Evolutionary conservation across 2,888 invertebrate genomes (phyloP), one percentile per base, ranked within the genome.

Genomic region (Nebria salina): DNA sequence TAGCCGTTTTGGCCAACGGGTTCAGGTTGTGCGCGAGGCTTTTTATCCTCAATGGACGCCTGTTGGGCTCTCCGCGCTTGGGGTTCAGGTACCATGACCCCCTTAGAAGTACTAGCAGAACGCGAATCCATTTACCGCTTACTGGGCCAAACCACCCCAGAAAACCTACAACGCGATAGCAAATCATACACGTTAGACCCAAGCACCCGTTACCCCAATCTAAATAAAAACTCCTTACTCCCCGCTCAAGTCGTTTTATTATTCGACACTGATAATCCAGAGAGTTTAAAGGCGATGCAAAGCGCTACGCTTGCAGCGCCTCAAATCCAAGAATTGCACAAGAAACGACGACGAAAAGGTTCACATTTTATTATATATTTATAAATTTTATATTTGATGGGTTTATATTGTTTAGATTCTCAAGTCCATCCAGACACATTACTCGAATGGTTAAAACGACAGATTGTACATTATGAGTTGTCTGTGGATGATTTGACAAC

Each of bases 1-100:
- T 85, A 93, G 92, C 97, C 97, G 0, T 99, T 99, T 89, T 99
- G 99, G 99, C 99, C 99, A 5, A 98, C 98, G 0, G 99, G 99
- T 0, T 98, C 98, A 2, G 99, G 99, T 0, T 98, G 98, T 90
- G 99, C 98, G 0, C 92, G 99, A 80, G 99, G 99, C 13, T 99
- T 99, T 89, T 91, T 99, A 1, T 97, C 98, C 25, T 96, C 97
- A 3, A 92, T 99, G 89, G 99, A 99, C 90, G 96, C 98, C 0
- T 97, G 97, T 13, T 99, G 99, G 97, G 96, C 97, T 83, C 94
- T 98, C 82, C 93, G 96, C 84, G 91, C 95, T 81, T 98, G 97
- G 95, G 93, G 94, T 0, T 90, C 91, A 70, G 92, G 92, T 0
- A 88, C 90, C 78, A 89, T 91, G 5, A 95, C 96, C 83, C 94